A percentile compares a stretch with the other conserved stretches of the same genome.
These are phyloP conservation scores for Delia radicum DNA, from an alignment of 1,140 invertebrate genomes.

Conservation along the genomic window DNA sequence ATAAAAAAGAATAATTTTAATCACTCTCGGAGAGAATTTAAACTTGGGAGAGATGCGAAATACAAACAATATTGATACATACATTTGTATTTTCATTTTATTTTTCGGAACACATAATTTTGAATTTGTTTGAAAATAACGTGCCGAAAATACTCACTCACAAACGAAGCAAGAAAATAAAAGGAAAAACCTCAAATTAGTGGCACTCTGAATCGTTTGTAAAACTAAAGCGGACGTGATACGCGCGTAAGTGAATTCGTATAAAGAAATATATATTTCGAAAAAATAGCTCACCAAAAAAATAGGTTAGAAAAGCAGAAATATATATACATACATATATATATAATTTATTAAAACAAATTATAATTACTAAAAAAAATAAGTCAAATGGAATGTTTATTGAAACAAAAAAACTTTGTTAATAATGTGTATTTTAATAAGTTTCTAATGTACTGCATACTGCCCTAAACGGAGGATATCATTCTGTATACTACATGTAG, in stretches of 20 bases:
- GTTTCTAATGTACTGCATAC: not conserved
- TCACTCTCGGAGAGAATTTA: too few species aligned
- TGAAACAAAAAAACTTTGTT: not conserved
- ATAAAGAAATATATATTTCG: conserved; percentile 2
- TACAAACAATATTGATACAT: too few species aligned
- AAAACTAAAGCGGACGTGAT: conserved; percentile 9
- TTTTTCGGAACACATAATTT: not conserved
- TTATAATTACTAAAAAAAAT: not conserved
- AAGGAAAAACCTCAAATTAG: not conserved
- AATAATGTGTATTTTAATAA: not conserved
- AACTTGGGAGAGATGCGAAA: too few species aligned
- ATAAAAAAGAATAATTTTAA: too few species aligned
- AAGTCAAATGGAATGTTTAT: not conserved
- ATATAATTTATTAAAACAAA: not conserved
- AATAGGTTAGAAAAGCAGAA: conserved; percentile 11
- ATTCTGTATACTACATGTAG: not conserved
- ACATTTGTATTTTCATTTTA: not conserved
- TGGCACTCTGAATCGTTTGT: conserved; percentile 4
- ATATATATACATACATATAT: not conserved
- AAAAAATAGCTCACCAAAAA: conserved; percentile 4
- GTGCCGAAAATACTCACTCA: not conserved
- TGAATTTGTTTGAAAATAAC: not conserved
- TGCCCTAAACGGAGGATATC: not conserved
- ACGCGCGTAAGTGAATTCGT: conserved; percentile 1
- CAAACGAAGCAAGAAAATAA: not conserved